Evolutionary conservation across 2,797 vertebrate genomes (phyloP).

Genomic region (Pangasius djambal): DNA sequence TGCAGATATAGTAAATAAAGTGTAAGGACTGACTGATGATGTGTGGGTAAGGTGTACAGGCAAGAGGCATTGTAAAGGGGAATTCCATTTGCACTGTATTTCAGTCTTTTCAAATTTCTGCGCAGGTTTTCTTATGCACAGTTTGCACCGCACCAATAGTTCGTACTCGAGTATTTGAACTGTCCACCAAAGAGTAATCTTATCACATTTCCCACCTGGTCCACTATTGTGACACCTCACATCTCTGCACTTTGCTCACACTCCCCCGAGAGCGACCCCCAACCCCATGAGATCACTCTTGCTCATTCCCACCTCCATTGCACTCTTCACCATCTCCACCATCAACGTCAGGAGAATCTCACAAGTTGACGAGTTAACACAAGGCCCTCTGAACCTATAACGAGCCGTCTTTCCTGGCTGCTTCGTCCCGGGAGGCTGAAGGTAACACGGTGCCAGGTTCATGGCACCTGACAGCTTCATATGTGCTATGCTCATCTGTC

Average conservation of each 20-base stretch:
- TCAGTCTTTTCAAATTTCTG: neutral
- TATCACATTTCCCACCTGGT: neutral
- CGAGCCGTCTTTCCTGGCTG: neutral
- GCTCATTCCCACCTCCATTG: neutral
- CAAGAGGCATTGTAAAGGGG: neutral
- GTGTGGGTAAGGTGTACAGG: neutral
- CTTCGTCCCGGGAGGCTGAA: neutral
- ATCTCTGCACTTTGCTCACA: neutral
- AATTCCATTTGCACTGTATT: neutral
- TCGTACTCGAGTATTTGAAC: neutral
- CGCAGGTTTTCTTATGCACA: neutral
- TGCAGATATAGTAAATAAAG: neutral
- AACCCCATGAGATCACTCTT: neutral
- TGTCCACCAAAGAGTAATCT: neutral
- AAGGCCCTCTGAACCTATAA: slow-evolving; percentile 6
- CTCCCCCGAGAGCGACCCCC: neutral
- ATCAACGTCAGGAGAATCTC: neutral
- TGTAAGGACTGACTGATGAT: neutral
- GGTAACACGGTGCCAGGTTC: neutral
- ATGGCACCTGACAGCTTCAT: slow-evolving; percentile 21
- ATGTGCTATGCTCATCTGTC: neutral
- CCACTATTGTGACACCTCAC: neutral
- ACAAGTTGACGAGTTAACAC: neutral
- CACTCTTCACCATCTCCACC: neutral
- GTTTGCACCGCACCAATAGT: neutral